These are phyloP conservation scores for Isaurus tuberculatus DNA, from an alignment of 92 coral and sea anemone species.

Conservation along the genomic window DNA sequence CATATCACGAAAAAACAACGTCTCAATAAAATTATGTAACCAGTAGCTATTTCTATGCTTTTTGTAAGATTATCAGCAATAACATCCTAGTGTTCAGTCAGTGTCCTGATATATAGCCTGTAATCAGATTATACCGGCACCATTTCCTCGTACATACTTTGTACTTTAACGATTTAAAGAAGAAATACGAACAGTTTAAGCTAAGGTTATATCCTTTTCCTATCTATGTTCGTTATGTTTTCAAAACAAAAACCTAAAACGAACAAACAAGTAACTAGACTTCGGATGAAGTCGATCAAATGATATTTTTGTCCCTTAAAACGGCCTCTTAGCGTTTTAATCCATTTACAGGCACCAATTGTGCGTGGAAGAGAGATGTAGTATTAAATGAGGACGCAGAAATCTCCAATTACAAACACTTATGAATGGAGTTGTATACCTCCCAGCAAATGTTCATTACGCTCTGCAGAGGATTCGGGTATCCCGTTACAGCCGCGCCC, in stretches of 20 bases:
- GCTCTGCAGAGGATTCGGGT: not conserved
- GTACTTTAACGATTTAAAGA: not conserved
- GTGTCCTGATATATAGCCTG: not conserved
- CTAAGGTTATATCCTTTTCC: not conserved
- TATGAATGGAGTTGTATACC: slow-evolving; percentile 35
- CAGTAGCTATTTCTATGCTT: not conserved
- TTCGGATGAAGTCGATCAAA: not conserved
- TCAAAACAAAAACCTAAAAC: too few species aligned
- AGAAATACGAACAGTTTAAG: not conserved
- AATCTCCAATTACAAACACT: slow-evolving; percentile 15
- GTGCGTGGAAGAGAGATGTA: slow-evolving; percentile 27
- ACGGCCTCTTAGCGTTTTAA: not conserved
- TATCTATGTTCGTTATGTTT: too few species aligned
- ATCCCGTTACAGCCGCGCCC: slow-evolving; percentile 10
- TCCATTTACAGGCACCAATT: not conserved
- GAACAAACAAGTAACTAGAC: too few species aligned
- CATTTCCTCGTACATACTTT: not conserved
- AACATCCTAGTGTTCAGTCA: not conserved
- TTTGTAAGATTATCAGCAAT: not conserved
- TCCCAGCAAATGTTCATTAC: not conserved
- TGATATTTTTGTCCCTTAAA: not conserved
- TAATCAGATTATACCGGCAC: not conserved
- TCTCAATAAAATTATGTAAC: not conserved
- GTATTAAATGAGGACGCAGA: slow-evolving; percentile 41
- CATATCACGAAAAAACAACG: slow-evolving; percentile 7